Conservation (phyloP, 2,888 invertebrate genomes). For the Macrophya alboannulata region DNA sequence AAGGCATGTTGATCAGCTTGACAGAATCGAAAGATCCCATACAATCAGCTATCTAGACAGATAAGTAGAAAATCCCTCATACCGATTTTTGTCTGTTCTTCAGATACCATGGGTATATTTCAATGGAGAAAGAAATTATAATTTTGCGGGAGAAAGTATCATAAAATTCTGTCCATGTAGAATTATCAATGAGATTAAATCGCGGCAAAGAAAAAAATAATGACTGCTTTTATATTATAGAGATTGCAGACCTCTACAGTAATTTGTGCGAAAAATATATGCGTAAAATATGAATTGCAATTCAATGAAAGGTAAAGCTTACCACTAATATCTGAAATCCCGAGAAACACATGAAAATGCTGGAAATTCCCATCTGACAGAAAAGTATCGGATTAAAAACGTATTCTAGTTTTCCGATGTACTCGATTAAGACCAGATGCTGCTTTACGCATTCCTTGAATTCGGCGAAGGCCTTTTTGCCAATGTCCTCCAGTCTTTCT, state of each 20-base stretch:
- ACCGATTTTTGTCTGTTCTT: background rate
- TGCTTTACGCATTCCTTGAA: conserved; percentile 57
- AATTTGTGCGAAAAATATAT: background rate
- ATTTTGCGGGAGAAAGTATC: no score
- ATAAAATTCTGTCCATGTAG: no score
- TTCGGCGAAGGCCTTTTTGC: background rate
- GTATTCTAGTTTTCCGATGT: conserved; percentile 60
- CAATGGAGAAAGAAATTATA: no score
- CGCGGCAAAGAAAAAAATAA: no score
- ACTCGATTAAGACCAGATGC: conserved; percentile 63
- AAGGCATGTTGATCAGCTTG: no score
- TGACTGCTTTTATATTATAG: no score
- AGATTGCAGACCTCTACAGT: background rate
- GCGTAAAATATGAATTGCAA: background rate
- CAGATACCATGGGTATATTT: no score
- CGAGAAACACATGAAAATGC: conserved; percentile 64
- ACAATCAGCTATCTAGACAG: background rate
- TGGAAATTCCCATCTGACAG: conserved; percentile 63
- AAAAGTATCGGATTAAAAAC: conserved; percentile 62
- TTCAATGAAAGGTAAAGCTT: conserved; percentile 14
- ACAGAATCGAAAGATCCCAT: no score
- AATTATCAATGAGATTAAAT: no score
- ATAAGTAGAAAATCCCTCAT: background rate
- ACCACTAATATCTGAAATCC: conserved; percentile 67
- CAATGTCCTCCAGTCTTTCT: background rate